These are phyloP conservation scores for Willisornis vidua DNA, from an alignment of 2,113 vertebrate species.

Conservation along the genomic window DNA sequence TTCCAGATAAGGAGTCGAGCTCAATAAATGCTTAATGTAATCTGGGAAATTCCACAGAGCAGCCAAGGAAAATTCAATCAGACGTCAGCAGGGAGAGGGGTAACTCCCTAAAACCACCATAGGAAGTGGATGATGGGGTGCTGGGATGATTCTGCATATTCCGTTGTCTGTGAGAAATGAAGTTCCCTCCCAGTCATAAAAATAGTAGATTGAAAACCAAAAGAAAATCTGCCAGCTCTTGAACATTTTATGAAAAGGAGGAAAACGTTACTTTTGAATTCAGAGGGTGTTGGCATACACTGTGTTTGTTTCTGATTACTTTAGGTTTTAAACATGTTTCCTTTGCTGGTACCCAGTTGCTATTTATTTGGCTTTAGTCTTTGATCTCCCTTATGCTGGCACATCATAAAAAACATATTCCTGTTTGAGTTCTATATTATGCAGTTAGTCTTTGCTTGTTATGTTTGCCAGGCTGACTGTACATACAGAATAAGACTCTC, in stretches of 20 bases:
- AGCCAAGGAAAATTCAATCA: constrained; percentile 71
- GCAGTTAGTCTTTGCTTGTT: constrained; percentile 78
- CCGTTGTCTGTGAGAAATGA: constrained; percentile 23
- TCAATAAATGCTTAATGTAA: constrained; percentile 70
- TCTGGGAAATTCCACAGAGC: constrained; percentile 67
- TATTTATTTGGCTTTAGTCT: constrained; percentile 83
- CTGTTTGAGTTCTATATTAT: constrained; percentile 79
- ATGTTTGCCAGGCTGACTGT: constrained; percentile 67
- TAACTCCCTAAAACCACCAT: not conserved
- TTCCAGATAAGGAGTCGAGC: constrained; percentile 72
- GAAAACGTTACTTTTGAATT: constrained; percentile 66
- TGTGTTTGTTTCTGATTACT: constrained; percentile 84
- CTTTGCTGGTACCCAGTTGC: constrained; percentile 80
- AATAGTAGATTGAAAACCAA: constrained; percentile 10
- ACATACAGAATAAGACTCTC: constrained; percentile 78
- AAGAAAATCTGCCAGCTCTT: constrained; percentile 63
- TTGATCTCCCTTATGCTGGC: constrained; percentile 83
- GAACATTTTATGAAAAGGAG: constrained; percentile 62
- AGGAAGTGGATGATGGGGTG: not conserved
- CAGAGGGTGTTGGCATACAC: constrained; percentile 67
- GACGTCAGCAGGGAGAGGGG: not conserved
- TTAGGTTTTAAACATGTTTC: constrained; percentile 78
- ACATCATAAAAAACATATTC: constrained; percentile 87
- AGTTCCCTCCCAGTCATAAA: constrained; percentile 1
- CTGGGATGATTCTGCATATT: not conserved